phyloP scores from a whole-genome alignment of 2,888 invertebrate genomes.

The Caenorhabditis sp. region DNA sequence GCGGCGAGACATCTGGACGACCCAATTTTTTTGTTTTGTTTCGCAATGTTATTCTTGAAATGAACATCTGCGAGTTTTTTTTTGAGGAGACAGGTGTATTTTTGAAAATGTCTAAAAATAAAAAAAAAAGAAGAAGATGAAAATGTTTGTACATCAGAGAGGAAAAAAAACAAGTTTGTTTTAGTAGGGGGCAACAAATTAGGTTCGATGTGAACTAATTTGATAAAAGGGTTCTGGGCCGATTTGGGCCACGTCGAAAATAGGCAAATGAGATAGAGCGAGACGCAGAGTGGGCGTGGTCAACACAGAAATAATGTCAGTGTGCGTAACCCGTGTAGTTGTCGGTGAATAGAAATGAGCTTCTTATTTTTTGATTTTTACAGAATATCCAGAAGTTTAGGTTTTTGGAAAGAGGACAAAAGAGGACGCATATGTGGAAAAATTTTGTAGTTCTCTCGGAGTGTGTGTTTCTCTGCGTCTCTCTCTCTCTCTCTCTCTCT shows the following conservation, averaged over 20 bases:
- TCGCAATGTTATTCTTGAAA: background rate
- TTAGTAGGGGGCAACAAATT: conserved; percentile 2
- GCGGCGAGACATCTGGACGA: too few relatives aligned
- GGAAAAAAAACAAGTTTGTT: conserved; percentile 9
- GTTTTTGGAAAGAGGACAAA: too few relatives aligned
- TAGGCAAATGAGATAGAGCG: background rate
- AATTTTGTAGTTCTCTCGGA: too few relatives aligned
- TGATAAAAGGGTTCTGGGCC: background rate
- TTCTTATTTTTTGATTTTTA: too few relatives aligned
- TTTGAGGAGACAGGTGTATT: background rate
- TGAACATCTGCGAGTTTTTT: background rate
- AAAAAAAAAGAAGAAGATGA: conserved; percentile 5
- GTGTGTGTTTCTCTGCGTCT: too few relatives aligned
- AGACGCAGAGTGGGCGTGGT: too few relatives aligned
- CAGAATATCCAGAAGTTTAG: too few relatives aligned
- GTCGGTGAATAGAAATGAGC: too few relatives aligned
- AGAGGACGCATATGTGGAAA: too few relatives aligned
- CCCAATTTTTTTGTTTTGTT: background rate
- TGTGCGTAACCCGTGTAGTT: too few relatives aligned
- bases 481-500: too few relatives aligned
- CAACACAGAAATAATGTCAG: too few relatives aligned
- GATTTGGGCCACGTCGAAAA: background rate
- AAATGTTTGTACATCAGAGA: background rate
- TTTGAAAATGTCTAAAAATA: conserved; percentile 3
- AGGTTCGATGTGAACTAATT: conserved; percentile 1